A percentile compares a stretch with the other conserved stretches of the same genome.
Evolutionary conservation across 2,888 invertebrate genomes (phyloP).

Genomic region (Chrysolina americana): DNA sequence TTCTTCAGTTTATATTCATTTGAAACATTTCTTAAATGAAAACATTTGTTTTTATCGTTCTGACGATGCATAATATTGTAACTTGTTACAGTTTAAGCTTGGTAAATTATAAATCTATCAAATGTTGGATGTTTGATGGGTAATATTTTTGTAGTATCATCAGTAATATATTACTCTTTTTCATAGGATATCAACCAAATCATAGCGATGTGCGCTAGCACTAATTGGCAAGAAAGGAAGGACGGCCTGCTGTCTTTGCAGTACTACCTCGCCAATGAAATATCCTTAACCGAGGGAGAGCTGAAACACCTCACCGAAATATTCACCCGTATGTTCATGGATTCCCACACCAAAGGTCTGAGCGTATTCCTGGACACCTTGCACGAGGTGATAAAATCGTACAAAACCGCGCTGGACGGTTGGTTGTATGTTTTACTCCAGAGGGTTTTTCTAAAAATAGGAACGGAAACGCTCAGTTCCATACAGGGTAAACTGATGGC

Average conservation of each 20-base stretch:
- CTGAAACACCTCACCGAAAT: conserved; percentile 91
- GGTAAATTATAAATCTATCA: background rate
- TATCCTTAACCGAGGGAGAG: conserved; percentile 78
- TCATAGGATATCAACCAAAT: conserved; percentile 86
- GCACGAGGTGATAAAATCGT: conserved; percentile 88
- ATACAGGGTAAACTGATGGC: conserved; percentile 92
- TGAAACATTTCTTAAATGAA: no score
- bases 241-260: conserved; percentile 88
- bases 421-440: conserved; percentile 92
- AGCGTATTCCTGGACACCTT: conserved; percentile 94
- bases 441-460: conserved; percentile 85
- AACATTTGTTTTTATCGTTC: no score
- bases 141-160: background rate
- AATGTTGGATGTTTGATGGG: background rate
- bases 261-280: conserved; percentile 81
- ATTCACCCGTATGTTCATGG: conserved; percentile 97
- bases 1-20: no score
- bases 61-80: no score
- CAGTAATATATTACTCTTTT: conserved; percentile 19
- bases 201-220: conserved; percentile 88
- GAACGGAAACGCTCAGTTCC: conserved; percentile 90
- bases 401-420: conserved; percentile 89
- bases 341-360: conserved; percentile 95
- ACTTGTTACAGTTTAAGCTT: no score
- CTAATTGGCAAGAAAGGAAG: conserved; percentile 95